Evolutionary conservation across 2,797 vertebrate genomes (phyloP), one percentile per base, ranked within the genome.

Genomic region (Brotogeris chrysoptera): DNA sequence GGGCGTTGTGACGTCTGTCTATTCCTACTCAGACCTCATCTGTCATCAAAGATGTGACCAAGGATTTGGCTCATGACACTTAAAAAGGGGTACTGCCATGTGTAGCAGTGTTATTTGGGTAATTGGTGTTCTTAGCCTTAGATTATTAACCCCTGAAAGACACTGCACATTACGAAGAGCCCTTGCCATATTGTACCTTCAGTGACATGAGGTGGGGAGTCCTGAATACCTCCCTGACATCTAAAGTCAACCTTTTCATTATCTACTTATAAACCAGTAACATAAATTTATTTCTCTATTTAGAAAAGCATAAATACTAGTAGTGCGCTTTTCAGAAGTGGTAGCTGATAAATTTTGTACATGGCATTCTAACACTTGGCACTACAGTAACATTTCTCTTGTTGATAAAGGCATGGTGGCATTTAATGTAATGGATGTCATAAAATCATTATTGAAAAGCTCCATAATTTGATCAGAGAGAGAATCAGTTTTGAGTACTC

Each of bases 381-480:
- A 39, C 79, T 49, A 77, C 59, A 80, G 32, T 47, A 7, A 41
- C 3, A 10, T 95, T 93, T 95, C 64, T 95, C 95, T 94, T 92
- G 80, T 95, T 96, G 92, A 93, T 95, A 92, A 85, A 96, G 79
- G 55, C 64, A 72, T 16, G 3, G 39, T 91, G 91, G 86, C 90
- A 93, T 93, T 93, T 95, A 95, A 78, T 90, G 81, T 88, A 94
- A 97, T 96, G 64, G 93, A 82, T 86, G 87, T 66, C 55, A 85
- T 91, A 88, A 95, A 96, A 89, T 86, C 93, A 74, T 95, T 94
- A 94, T 72, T 88, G 92, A 97, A 95, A 93, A 94, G 86, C 79
- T 92, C 71, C 60, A 43, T 96, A 92, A 97, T 97, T 95, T 94
- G 90, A 96, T 96, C 92, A 91, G 72, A 93, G 78, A 52, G 60